Base-by-base conservation (phyloP, 2,113 vertebrate genomes). In the Scomber scombrus region DNA sequence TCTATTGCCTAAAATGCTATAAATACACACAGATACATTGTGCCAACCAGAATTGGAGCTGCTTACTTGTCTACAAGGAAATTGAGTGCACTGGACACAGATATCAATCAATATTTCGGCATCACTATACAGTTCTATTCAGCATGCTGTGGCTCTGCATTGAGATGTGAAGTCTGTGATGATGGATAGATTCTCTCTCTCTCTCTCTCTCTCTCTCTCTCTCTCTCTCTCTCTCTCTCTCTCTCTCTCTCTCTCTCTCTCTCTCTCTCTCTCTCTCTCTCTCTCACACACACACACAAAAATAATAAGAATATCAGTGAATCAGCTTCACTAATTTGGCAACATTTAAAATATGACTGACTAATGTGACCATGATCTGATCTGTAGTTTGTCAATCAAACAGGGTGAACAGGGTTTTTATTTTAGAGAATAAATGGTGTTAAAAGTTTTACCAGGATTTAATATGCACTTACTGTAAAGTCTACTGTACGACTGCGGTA, bases 61-160 rank as follows among this genome's bases (percentile, higher is more conserved):
- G 62, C 67, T 85, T 66, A 78, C 70, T 78, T 72, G 76, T 75
- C 67, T 68, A 76, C 23, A 71, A 73, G 63, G 50, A 81, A 81
- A 85, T 50, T 40, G 55, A 85, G 77, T 55, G 65, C 67, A 64
- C 45, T 34, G 71, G 81, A 82, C 69, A 51, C 57, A 78, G 75
- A 78, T 75, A 78, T 78, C 49, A 26, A 85, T 91, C 84, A 71
- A 85, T 79, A 90, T 84, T 65, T 71, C 64, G 82, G 56, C 75
- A 72, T 80, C 68, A 68, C 47, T 76, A 67, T 60, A 54, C 45
- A 60, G n/a, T 49, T 56, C 52, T 49, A 63, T 75, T 73, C 65
- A 80, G 79, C 77, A 71, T 63, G 72, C 55, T 79, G 51, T 4
- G 62, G 34, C 68, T 77, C 68, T 57, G 78, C 67, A 79, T 56